Percentiles rank a stretch among this genome's conserved stretches.
phyloP scores from a whole-genome alignment of 2,888 invertebrate genomes.

The Brachynemurus nebulosus region DNA sequence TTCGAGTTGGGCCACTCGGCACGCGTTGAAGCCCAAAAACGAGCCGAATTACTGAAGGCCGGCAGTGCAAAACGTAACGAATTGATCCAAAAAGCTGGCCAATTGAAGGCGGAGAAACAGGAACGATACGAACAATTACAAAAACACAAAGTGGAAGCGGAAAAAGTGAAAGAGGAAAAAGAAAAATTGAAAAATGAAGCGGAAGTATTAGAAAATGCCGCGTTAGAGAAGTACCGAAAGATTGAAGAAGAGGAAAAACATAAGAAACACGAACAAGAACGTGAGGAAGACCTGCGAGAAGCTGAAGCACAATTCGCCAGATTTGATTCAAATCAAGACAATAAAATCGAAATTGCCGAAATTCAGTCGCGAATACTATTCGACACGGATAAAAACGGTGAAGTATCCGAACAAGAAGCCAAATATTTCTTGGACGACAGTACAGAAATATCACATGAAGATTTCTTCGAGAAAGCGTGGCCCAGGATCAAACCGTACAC shows the following conservation, averaged over 20 bases:
- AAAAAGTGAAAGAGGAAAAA: slow-evolving; percentile 62
- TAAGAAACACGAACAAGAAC: slow-evolving; percentile 42
- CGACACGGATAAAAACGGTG: slow-evolving; percentile 82
- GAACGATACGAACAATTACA: slow-evolving; percentile 55
- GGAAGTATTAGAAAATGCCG: slow-evolving; percentile 60
- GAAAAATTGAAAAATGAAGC: slow-evolving; percentile 53
- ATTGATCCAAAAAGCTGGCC: slow-evolving; percentile 58
- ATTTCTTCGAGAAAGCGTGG: slow-evolving; percentile 60
- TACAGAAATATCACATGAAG: slow-evolving; percentile 50
- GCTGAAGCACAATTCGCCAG: slow-evolving; percentile 58
- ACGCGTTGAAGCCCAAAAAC: slow-evolving; percentile 53
- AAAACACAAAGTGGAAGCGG: slow-evolving; percentile 62
- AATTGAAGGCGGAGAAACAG: slow-evolving; percentile 56
- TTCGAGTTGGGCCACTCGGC: slow-evolving; percentile 66
- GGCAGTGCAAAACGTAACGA: slow-evolving; percentile 65
- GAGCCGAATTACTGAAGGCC: slow-evolving; percentile 58
- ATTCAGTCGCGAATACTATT: slow-evolving; percentile 59
- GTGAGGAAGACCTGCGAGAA: slow-evolving; percentile 41
- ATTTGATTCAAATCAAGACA: slow-evolving; percentile 72
- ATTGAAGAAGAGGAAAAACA: slow-evolving; percentile 49
- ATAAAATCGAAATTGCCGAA: slow-evolving; percentile 52
- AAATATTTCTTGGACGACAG: slow-evolving; percentile 56
- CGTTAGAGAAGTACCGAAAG: slow-evolving; percentile 60
- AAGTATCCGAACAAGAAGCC: slow-evolving; percentile 78
- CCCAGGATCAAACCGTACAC: slow-evolving; percentile 61